These are phyloP conservation scores for Enteromius unitaeniatus DNA, from an alignment of 2,797 vertebrate species.

Conservation along the genomic window DNA sequence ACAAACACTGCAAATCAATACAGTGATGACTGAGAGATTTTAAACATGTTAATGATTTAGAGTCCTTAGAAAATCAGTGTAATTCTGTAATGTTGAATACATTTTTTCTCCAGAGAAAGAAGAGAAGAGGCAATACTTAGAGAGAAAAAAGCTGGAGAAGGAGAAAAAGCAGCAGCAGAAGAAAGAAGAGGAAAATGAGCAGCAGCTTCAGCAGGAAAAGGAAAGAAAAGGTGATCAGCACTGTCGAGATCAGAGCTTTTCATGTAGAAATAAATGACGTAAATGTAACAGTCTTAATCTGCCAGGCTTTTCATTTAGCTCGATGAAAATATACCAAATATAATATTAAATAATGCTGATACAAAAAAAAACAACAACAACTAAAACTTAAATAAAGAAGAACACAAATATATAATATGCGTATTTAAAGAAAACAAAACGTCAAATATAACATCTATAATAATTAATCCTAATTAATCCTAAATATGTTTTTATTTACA, in stretches of 20 bases:
- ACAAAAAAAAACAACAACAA: background rate
- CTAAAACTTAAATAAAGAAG: background rate
- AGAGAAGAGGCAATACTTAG: conserved; percentile 83
- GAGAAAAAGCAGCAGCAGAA: conserved; percentile 69
- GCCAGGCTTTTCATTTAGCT: no score
- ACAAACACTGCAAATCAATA: background rate
- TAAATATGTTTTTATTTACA: no score
- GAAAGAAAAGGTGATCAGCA: conserved; percentile 69
- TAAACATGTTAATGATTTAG: background rate
- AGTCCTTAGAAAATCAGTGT: background rate
- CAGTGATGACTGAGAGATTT: background rate
- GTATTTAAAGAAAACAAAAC: background rate
- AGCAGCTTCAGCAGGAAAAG: conserved; percentile 63
- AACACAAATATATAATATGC: background rate
- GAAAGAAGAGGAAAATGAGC: conserved; percentile 66
- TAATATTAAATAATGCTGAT: background rate
- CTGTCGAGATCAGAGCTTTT: background rate
- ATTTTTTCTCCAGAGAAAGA: conserved; percentile 81
- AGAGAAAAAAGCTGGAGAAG: conserved; percentile 85
- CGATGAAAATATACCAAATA: background rate
- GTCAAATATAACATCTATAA: background rate
- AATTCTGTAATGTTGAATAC: background rate
- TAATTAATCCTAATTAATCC: background rate
- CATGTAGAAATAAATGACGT: background rate
- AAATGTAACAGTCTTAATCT: background rate